Evolutionary conservation across 2,888 invertebrate genomes (phyloP), one percentile per base, ranked within the genome.

Genomic region (Drosophila picticornis): DNA sequence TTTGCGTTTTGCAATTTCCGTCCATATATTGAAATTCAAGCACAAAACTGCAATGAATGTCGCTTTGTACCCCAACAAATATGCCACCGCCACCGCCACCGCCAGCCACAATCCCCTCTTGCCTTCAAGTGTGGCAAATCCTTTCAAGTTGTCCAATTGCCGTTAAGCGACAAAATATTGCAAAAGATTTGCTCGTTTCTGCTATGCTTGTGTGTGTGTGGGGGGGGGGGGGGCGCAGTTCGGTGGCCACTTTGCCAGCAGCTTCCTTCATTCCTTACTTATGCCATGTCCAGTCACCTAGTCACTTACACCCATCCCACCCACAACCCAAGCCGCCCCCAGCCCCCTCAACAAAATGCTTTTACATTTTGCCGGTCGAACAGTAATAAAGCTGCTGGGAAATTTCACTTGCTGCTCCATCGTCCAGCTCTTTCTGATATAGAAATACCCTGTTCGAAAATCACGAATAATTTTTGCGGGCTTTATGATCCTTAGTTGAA

Each of bases 101-200:
- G 9, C 19, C 25, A 4, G 4, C 31, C 32, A 10, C 22, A 5
- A 10, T 6, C 10, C 34, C 1, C 9, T 13, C 22, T 32, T 27
- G 25, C 22, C 22, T 40, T 51, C 5, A 19, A 38, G 48, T 58
- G 27, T 22, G 38, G 38, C 29, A 76, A 75, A 59, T 62, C 59
- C 75, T 67, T 71, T 67, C 59, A 78, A 66, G 66, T 75, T 78
- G 64, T 64, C 62, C 71, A 79, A 79, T 68, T 75, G 71, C 67
- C 71, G 69, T 64, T 66, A 64, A 78, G 48, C 63, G 69, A 62
- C 59, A 65, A 57, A 68, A 69, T 77, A 57, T 70, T 31, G 61
- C 68, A 40, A 74, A 75, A 51, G 60, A 75, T 74, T 68, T 74
- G 58, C 69, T 63, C 36, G 46, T 13, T 19, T 27, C 16, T 16